Conservation (phyloP, 2,113 vertebrate species). For the Grammomys surdaster region DNA sequence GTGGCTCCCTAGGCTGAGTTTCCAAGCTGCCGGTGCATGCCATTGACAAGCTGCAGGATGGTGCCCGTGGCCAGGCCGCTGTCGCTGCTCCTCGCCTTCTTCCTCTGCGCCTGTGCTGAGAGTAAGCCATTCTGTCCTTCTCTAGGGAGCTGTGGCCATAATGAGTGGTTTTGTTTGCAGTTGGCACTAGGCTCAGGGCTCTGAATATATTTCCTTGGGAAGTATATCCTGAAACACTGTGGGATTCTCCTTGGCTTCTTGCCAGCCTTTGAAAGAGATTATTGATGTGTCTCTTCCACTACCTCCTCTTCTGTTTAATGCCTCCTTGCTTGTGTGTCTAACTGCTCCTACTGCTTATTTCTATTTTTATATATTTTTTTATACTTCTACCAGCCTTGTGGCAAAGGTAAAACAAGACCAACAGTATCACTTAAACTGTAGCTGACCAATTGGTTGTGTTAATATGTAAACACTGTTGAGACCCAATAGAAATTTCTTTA, state of each 20-base stretch:
- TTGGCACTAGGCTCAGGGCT: conserved; percentile 71
- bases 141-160: conserved; percentile 55
- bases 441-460: conserved; percentile 50
- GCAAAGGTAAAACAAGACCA: conserved; percentile 35
- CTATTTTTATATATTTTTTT: conserved; percentile 50
- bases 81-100: conserved; percentile 92
- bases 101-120: conserved; percentile 93
- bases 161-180: conserved; percentile 81
- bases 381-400: conserved; percentile 31
- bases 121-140: conserved; percentile 89
- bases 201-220: conserved; percentile 80
- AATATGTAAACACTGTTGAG: conserved; percentile 69
- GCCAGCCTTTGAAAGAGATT: conserved; percentile 78
- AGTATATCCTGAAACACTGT: conserved; percentile 77
- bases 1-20: conserved; percentile 92
- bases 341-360: conserved; percentile 39
- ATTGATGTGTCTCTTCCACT: conserved; percentile 77
- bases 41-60: conserved; percentile 94
- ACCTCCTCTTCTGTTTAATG: conserved; percentile 69
- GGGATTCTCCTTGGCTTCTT: conserved; percentile 72
- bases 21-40: conserved; percentile 90
- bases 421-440: conserved; percentile 48
- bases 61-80: conserved; percentile 91
- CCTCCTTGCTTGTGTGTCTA: conserved; percentile 67
- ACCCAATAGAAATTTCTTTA: conserved; percentile 60